These are phyloP conservation scores for Chrysocyon brachyurus DNA, from an alignment of 2,797 vertebrate species.

Conservation along the genomic window DNA sequence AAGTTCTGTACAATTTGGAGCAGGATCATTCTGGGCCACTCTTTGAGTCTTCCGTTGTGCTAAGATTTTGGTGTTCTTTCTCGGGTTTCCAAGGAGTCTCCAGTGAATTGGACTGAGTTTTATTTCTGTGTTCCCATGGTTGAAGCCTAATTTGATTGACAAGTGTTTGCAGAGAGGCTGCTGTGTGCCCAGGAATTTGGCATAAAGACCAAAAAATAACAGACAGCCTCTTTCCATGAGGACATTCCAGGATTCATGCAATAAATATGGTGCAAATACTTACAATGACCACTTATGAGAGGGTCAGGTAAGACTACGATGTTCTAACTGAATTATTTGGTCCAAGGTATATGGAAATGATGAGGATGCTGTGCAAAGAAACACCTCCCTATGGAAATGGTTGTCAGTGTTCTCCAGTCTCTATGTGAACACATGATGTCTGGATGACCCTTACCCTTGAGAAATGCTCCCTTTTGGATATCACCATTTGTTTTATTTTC, in stretches of 20 bases:
- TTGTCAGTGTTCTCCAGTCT: fast-evolving
- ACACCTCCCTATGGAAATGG: fast-evolving
- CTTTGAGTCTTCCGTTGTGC: neutral
- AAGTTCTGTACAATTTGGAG: too few species aligned
- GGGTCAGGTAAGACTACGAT: fast-evolving
- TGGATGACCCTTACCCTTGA: neutral
- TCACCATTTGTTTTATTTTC: neutral
- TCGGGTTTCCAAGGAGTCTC: slow-evolving; percentile 53
- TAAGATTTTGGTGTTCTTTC: neutral
- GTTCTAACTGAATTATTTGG: fast-evolving
- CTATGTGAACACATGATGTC: fast-evolving
- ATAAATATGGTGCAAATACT: fast-evolving
- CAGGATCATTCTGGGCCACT: neutral
- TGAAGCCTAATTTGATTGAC: neutral
- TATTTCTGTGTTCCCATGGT: neutral
- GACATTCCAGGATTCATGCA: fast-evolving
- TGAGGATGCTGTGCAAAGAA: fast-evolving
- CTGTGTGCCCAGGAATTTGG: neutral
- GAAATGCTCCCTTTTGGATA: neutral
- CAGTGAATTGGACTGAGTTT: neutral
- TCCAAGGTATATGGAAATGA: fast-evolving
- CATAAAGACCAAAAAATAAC: neutral
- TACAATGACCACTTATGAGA: fast-evolving
- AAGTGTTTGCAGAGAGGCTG: neutral
- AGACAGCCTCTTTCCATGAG: neutral